Conservation (phyloP, 2,888 invertebrate species). For the Xestia rhomboidea region DNA sequence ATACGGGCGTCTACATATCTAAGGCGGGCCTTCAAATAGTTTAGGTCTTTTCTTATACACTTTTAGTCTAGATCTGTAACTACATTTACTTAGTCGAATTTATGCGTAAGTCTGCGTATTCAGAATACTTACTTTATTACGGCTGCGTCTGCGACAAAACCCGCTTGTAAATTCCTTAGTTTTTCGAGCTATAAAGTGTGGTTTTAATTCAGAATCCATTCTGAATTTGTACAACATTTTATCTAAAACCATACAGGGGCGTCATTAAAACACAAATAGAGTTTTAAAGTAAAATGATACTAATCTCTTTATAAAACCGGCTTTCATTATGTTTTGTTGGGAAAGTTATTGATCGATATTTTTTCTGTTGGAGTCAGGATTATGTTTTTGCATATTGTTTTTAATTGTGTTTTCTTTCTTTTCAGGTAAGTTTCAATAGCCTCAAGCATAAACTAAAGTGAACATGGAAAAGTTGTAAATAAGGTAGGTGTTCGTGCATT, state of each 20-base stretch:
- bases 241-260: constrained; percentile 9
- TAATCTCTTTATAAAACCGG: constrained; percentile 26
- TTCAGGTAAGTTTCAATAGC: constrained; percentile 76
- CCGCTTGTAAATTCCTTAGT: neutral
- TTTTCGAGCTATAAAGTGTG: neutral
- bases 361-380: constrained; percentile 5
- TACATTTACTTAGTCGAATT: constrained; percentile 21
- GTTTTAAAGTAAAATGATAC: constrained; percentile 20
- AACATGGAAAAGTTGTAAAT: neutral
- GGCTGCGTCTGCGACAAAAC: neutral
- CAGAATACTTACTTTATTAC: constrained; percentile 24
- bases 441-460: constrained; percentile 47
- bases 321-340: constrained; percentile 12
- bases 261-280: constrained; percentile 28
- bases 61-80: constrained; percentile 22
- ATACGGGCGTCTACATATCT: constrained; percentile 33
- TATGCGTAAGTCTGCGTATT: constrained; percentile 27
- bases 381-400: constrained; percentile 12
- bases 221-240: constrained; percentile 7
- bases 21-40: constrained; percentile 30
- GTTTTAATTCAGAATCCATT: constrained; percentile 16
- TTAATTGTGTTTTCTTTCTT: constrained; percentile 63
- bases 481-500: neutral
- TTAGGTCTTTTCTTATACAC: constrained; percentile 10
- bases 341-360: constrained; percentile 22